phyloP scores from a whole-genome alignment of 2,888 invertebrate species.

The Caenorhabditis sp. region DNA sequence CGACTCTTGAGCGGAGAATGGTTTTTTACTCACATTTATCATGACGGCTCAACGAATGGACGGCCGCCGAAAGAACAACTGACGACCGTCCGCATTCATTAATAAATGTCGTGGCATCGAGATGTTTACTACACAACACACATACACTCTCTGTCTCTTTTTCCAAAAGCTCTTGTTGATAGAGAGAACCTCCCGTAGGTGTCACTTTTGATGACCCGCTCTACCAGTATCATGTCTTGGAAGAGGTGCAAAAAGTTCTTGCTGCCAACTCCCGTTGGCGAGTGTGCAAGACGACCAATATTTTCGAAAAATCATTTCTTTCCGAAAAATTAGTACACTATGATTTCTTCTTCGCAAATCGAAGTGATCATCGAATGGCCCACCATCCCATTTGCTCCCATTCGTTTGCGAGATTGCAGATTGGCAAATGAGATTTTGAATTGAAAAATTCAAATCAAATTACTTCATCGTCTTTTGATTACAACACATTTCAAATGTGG shows the following conservation, averaged over 20 bases:
- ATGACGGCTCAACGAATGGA: constrained; percentile 45
- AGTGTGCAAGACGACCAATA: background rate
- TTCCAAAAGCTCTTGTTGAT: constrained; percentile 23
- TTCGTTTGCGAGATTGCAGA: constrained; percentile 49
- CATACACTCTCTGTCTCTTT: too few relatives aligned
- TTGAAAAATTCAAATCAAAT: constrained; percentile 28
- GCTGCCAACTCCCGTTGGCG: too few relatives aligned
- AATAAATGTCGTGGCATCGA: constrained; percentile 59
- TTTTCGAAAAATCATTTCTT: background rate
- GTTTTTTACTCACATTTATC: constrained; percentile 54
- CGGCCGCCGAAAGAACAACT: constrained; percentile 54
- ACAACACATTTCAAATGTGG: constrained; percentile 35
- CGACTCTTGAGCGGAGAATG: constrained; percentile 31
- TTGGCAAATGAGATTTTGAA: constrained; percentile 60
- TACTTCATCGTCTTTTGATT: constrained; percentile 16
- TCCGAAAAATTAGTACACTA: constrained; percentile 28
- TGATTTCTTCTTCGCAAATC: background rate
- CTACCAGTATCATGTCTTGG: background rate
- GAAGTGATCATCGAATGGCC: constrained; percentile 35
- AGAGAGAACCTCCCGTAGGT: constrained; percentile 45
- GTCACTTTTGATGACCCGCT: constrained; percentile 41
- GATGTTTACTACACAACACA: constrained; percentile 55
- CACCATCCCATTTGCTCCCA: constrained; percentile 42
- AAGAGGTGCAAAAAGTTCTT: background rate
- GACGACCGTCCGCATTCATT: constrained; percentile 59